A percentile compares a stretch with the other conserved stretches of the same genome.
These are phyloP conservation scores for Sabellastarte sp. DNA, from an alignment of 2,888 invertebrate genomes.

Conservation along the genomic window DNA sequence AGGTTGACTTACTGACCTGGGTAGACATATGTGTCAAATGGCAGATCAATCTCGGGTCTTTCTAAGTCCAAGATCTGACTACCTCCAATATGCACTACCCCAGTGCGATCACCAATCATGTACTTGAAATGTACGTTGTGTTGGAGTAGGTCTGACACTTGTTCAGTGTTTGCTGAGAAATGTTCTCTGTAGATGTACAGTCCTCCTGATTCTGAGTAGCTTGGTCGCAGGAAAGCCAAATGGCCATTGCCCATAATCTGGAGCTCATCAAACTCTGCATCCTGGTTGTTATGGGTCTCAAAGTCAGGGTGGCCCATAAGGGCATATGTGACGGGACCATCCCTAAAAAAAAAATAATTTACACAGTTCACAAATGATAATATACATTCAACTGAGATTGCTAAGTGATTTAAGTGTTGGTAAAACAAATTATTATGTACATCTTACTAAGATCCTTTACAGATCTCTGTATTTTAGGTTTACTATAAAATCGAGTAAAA, in stretches of 20 bases:
- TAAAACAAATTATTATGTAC: too few species aligned
- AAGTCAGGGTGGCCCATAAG: too few species aligned
- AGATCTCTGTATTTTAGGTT: too few species aligned
- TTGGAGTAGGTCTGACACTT: neutral
- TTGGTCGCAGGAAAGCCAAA: slow-evolving; percentile 38
- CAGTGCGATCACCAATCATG: slow-evolving; percentile 48
- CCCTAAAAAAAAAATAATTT: too few species aligned
- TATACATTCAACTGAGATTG: too few species aligned
- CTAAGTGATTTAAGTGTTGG: too few species aligned
- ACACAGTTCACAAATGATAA: too few species aligned
- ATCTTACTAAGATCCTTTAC: too few species aligned
- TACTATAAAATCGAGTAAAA: too few species aligned
- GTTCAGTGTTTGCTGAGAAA: neutral
- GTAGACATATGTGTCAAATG: slow-evolving; percentile 41
- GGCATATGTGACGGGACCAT: too few species aligned
- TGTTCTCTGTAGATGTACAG: neutral
- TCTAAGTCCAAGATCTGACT: slow-evolving; percentile 36
- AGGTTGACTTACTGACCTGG: too few species aligned
- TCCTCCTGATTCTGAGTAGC: slow-evolving; percentile 4
- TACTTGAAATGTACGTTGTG: slow-evolving; percentile 41
- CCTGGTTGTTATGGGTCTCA: too few species aligned
- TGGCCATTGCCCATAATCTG: slow-evolving; percentile 45
- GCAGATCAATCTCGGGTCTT: slow-evolving; percentile 41
- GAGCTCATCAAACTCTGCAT: slow-evolving; percentile 43
- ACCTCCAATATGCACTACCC: slow-evolving; percentile 38